Evolutionary conservation across 2,888 invertebrate species (phyloP), one percentile per base, ranked within the genome.

Genomic region (Pyrochroa serraticornis): DNA sequence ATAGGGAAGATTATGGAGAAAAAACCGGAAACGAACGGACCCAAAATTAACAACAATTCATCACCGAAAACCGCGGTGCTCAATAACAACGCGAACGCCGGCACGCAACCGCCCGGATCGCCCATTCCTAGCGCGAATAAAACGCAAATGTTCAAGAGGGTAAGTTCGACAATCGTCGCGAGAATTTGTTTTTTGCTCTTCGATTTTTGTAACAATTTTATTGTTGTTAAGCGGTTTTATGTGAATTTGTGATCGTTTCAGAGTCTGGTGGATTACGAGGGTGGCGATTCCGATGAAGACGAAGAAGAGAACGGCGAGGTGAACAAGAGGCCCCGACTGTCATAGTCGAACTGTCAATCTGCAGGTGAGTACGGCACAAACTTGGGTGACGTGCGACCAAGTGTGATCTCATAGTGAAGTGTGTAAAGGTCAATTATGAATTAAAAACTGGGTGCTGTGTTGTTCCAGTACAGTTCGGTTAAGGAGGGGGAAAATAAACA

Each of bases 231-330:
- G n/a, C 22, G 22, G 22, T 22, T 22, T 22, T 2, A 22, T 22
- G 22, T 22, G 22, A 2, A 22, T 56, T 38, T 46, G 59, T 62
- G 35, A 64, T 53, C 63, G 53, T 77, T 74, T 22, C 77, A 93
- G 93, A 93, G 95, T 69, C 84, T 97, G 74, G 97, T 97, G 63
- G 97, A 97, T 80, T 97, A 97, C 75, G 97, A 97, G 77, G 97
- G 94, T 54, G 97, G 95, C 51, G 97, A 97, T 81, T 97, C 96
- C 0, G 97, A 97, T 74, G 97, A 97, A 74, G 95, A 95, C 58
- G 94, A 94, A 59, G 92, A 93, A 63, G 88, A 89, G 62, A 80
- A 82, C 35, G 83, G 83, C 48, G 81, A 83, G 69, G 75, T 79
- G 61, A 74, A 81, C 62, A 91, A 91, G 80, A 84, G 91, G 76